These are phyloP conservation scores for Calonectris borealis DNA, from an alignment of 2,113 vertebrate species.

Conservation along the genomic window DNA sequence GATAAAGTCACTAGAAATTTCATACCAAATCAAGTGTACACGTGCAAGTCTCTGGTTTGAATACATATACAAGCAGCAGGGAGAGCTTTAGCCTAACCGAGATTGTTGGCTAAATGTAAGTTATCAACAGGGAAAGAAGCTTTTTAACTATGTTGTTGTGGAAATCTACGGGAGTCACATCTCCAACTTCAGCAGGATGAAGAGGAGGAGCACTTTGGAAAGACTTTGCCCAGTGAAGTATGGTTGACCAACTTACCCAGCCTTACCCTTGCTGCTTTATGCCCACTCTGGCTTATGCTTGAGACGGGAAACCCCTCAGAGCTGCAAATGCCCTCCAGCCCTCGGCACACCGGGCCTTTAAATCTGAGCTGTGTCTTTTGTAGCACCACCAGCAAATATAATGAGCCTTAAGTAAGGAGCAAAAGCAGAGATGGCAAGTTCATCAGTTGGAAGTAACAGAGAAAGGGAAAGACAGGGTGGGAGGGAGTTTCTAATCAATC, in stretches of 20 bases:
- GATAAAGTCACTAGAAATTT: neutral
- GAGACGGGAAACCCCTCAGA: neutral
- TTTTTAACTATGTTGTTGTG: neutral
- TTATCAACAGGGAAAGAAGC: neutral
- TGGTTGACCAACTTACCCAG: neutral
- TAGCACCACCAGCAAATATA: neutral
- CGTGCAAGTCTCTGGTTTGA: rapidly evolving
- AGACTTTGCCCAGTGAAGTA: neutral
- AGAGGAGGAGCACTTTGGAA: neutral
- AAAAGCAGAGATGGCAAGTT: neutral
- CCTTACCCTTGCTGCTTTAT: neutral
- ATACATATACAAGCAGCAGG: neutral
- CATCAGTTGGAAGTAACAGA: neutral
- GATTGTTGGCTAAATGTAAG: neutral
- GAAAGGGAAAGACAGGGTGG: neutral
- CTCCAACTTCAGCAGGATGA: neutral
- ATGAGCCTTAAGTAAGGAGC: neutral
- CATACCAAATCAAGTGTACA: rapidly evolving
- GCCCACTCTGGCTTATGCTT: neutral
- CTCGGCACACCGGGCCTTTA: neutral
- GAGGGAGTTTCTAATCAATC: neutral
- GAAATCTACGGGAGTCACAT: neutral
- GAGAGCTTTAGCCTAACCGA: neutral
- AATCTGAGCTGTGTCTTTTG: neutral
- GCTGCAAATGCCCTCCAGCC: neutral